Evolutionary conservation across 2,888 invertebrate species (phyloP), one percentile per base, ranked within the genome.

Genomic region (Zhuqinia jingwanae): DNA sequence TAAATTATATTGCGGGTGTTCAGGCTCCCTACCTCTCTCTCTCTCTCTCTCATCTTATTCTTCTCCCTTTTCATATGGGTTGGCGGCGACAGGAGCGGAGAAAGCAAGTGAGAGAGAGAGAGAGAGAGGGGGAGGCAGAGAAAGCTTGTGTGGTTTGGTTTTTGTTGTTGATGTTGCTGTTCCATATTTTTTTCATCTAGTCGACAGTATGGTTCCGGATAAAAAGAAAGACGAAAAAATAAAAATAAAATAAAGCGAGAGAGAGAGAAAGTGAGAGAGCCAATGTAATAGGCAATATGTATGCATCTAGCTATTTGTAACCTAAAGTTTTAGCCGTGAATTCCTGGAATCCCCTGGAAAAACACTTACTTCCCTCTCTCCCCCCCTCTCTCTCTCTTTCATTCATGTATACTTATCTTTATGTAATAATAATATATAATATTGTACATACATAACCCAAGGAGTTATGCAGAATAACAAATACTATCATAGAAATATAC

Each of bases 1-100:
- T 82, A 82, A 87, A 82, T 87, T 87, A 82, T 82, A 76, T 81
- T 82, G 87, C 77, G 87, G 77, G 87, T 87, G 77, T 85, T 60
- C 79, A 75, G 47, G 42, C 84, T 68, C 60, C 30, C n/a, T 82
- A n/a, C 20, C 70, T 53, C 70, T 13, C 45, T 58, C 27, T 36
- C 15, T 56, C 42, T 70, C 42, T 22, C 73, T 76, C 63, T 63
- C 81, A 82, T 82, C 58, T 63, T 78, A 45, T 63, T 36, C 58
- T 75, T 50, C 50, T 73, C 73, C n/a, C 58, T 82, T 76, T 82
- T 76, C 65, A 47, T 27, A 47, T 65, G 60, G 75, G 81, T 81
- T 45, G 81, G 30, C 22, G 50, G 56, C 42, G 53, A 25, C 22
- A 8, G 47, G 10, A 36, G 36, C 36, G 36, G 36, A 36, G 36